Base-by-base conservation (phyloP, 2,113 vertebrate genomes). In the Amblyornis subalaris region DNA sequence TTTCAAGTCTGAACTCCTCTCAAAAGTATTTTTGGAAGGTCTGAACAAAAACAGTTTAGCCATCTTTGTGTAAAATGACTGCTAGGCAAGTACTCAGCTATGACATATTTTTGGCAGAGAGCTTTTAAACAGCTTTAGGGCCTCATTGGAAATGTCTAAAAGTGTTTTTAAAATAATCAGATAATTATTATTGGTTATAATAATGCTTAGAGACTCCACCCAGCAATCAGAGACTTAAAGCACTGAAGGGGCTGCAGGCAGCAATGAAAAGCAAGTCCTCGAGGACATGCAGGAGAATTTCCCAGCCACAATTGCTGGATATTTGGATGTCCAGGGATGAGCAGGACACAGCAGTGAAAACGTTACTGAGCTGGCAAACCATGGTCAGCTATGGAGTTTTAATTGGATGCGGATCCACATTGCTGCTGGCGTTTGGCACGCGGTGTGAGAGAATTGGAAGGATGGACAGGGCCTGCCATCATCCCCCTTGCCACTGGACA, bases 21-120 rank as follows among this genome's bases (percentile, higher is more conserved):
- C 83, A 87, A 75, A 90, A 91, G 53, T 93, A 94, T 91, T 96
- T 96, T 91, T 92, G 93, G 91, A 61, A 93, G 45, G 73, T 89
- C 84, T 91, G 91, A 96, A 86, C 65, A 78, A 93, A 96, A 95
- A 6, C 83, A 87, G 77, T 91, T 61, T 64, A 69, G 80, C 89
- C 89, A 72, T 92, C 80, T 69, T 83, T 74, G 79, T 74, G 73
- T 76, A 86, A 86, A 86, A 79, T 36, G 64, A 84, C 44, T 76
- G 90, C 90, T 88, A 62, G 45, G 57, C 44, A 96, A 85, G 61
- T 31, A 21, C 50, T 96, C 8, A 3, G 55, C 85, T 77, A 0
- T 71, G 96, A 96, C 92, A 90, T 51, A 64, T 94, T 86, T 91
- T 96, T 96, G 95, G 94, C 95, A 92, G 72, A 45, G 51, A 74